Base-by-base conservation (phyloP, 2,797 vertebrate species). In the Varecia variegata region DNA sequence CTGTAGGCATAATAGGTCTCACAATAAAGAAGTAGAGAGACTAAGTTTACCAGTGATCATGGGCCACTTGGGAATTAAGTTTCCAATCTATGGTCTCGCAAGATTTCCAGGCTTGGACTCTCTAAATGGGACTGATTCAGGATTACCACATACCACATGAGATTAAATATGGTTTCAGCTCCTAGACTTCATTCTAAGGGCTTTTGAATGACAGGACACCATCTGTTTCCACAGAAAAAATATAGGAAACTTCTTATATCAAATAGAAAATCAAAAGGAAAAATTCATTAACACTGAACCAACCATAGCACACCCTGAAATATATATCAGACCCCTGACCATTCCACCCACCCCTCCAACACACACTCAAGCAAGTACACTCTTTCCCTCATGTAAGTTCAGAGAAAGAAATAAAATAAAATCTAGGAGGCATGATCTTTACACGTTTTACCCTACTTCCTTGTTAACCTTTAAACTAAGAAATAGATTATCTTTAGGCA, bases 391-490 rank as follows among this genome's bases (percentile, higher is more conserved):
- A 12, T 17, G 4, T 56, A 58, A 43, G 8, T 23, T 95, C 80
- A 43, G 70, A 52, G 50, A 87, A 35, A 87, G 65, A 93, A 89
- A 85, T 50, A 90, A 77, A 86, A 85, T 8, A 2, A 70, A 81
- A 30, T 90, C 58, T 80, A 52, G n/a, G 43, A 74, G 25, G 25
- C 71, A 79, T 25, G 14, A 93, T 14, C 40, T 58, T 38, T 50
- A 25, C 14, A 40, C 47, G 43, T 90, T 76, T 81, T 67, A 67
- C 32, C 9, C 27, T 60, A 52, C n/a, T 76, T 68, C 56, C 40
- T 60, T n/a, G 18, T 76, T 74, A 87, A 86, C 67, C 30, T 80
- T 93, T 86, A 76, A 93, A 88, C 74, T 76, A 82, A 80, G n/a
- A 81, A 90, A 50, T 60, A n/a, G 56, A 60, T 52, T 65, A 17